These are phyloP conservation scores for Limosa lapponica DNA, from an alignment of 2,797 vertebrate species.

Conservation along the genomic window DNA sequence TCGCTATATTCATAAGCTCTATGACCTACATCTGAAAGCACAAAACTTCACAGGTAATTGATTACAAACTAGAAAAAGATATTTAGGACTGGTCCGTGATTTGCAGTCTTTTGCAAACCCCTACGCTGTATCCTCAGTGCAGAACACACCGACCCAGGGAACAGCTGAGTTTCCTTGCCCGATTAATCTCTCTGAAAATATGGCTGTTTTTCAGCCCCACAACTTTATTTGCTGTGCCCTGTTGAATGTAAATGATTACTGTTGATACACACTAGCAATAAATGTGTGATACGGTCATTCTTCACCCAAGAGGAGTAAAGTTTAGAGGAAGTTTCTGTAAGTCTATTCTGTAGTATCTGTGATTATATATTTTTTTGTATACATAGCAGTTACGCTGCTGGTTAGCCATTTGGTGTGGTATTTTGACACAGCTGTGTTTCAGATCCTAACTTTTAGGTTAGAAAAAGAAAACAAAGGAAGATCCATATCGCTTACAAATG, in stretches of 20 bases:
- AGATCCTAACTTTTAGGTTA: neutral
- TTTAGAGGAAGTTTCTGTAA: neutral
- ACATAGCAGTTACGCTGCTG: neutral
- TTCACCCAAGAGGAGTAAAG: neutral
- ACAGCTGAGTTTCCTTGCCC: neutral
- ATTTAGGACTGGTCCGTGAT: neutral
- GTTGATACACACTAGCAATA: accelerated
- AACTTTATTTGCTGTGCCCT: neutral
- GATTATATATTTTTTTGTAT: neutral
- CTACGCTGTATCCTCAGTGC: neutral
- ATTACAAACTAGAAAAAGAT: neutral
- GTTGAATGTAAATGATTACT: neutral
- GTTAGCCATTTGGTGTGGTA: neutral
- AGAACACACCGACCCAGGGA: neutral
- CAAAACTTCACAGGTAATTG: constrained; percentile 96
- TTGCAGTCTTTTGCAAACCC: neutral
- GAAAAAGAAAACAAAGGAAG: neutral
- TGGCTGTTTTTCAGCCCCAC: neutral
- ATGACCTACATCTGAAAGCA: constrained; percentile 96
- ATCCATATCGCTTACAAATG: neutral
- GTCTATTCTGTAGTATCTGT: neutral
- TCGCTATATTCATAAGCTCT: constrained; percentile 98
- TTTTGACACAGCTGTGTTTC: neutral
- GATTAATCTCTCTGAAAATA: neutral
- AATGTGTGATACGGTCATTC: accelerated